phyloP scores from a whole-genome alignment of 2,113 vertebrate genomes.

The Dinomys branickii region DNA sequence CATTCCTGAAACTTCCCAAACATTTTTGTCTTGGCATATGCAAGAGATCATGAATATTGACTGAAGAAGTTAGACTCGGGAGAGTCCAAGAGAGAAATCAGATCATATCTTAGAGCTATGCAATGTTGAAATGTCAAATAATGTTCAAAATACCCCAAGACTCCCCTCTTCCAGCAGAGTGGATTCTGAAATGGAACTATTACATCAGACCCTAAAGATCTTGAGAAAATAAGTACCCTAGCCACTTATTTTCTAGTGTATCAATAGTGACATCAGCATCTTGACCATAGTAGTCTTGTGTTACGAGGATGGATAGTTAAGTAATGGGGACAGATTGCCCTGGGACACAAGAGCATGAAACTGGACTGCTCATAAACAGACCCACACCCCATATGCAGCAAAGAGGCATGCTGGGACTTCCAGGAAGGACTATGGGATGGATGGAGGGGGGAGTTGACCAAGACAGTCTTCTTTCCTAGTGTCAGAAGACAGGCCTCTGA shows the following conservation, averaged over 20 bases:
- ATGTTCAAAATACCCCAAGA: neutral
- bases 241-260: constrained; percentile 31
- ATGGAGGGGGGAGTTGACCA: neutral
- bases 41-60: neutral
- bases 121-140: neutral
- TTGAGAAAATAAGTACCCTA: constrained; percentile 5
- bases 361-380: neutral
- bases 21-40: neutral
- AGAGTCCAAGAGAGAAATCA: neutral
- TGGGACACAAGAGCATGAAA: neutral
- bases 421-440: constrained; percentile 22
- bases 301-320: constrained; percentile 61
- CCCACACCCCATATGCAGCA: neutral
- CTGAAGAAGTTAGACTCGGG: neutral
- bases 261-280: constrained; percentile 66
- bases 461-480: neutral
- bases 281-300: constrained; percentile 66
- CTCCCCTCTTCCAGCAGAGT: neutral
- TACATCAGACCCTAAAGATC: constrained; percentile 30
- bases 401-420: neutral
- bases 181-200: neutral
- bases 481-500: neutral
- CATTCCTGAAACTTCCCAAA: constrained; percentile 26
- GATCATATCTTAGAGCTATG: neutral
- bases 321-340: constrained; percentile 60